Percentiles rank a stretch among this genome's conserved stretches.
Evolutionary conservation across 2,797 vertebrate species (phyloP).

Genomic region (Leptoclinus maculatus): DNA sequence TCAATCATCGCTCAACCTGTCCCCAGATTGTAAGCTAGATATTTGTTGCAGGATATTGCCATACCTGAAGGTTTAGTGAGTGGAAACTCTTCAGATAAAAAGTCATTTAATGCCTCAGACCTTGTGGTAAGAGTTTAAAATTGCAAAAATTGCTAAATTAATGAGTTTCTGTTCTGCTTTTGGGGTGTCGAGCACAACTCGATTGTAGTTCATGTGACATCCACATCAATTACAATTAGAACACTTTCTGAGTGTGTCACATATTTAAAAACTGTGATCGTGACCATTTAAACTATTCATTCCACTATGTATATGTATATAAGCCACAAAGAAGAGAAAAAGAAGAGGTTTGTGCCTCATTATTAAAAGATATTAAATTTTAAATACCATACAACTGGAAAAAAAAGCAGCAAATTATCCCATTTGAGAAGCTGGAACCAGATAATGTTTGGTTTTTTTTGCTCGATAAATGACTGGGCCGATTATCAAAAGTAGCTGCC

Average conservation of each 20-base stretch:
- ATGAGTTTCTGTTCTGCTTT: not conserved
- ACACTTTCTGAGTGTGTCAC: not conserved
- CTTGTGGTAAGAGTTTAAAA: not conserved
- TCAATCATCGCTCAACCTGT: slow-evolving; percentile 27
- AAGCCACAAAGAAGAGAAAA: not conserved
- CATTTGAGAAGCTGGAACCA: not conserved
- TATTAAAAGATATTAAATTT: not conserved
- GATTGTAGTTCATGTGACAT: not conserved
- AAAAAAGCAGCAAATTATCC: not conserved
- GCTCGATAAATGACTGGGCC: not conserved
- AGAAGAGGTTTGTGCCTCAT: not conserved
- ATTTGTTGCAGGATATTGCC: slow-evolving; percentile 42
- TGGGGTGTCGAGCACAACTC: not conserved
- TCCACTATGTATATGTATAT: not conserved
- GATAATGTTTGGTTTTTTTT: not conserved
- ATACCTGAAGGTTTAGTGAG: slow-evolving; percentile 25
- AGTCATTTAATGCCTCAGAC: slow-evolving; percentile 8
- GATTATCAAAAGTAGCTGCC: not conserved
- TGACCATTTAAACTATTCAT: not conserved
- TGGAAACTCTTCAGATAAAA: slow-evolving; percentile 8
- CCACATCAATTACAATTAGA: not conserved
- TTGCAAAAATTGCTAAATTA: not conserved
- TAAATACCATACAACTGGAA: not conserved
- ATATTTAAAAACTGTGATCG: not conserved
- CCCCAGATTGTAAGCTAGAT: slow-evolving; percentile 12